Percentiles rank a stretch among this genome's conserved stretches.
Conservation (phyloP, 2,888 invertebrate genomes). For the Troglohyphantes excavatus region DNA sequence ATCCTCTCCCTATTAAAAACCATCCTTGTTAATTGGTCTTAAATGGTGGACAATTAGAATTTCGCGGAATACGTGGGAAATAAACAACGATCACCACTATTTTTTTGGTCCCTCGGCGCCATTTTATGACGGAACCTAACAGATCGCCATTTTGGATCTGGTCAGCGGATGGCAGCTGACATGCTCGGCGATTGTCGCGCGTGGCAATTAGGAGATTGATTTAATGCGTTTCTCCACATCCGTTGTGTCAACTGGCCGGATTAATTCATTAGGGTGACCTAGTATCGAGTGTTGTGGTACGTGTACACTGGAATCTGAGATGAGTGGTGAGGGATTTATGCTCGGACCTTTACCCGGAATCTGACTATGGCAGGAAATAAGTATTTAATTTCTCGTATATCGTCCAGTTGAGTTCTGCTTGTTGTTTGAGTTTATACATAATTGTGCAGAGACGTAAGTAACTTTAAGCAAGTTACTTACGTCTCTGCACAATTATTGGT, state of each 20-base stretch:
- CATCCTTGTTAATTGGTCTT: conserved; percentile 49
- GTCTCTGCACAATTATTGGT: no score
- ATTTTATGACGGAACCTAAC: conserved; percentile 42
- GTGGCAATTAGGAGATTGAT: conserved; percentile 56
- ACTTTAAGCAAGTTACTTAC: no score
- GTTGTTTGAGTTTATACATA: no score
- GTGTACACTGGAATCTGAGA: conserved; percentile 20
- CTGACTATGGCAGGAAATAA: conserved; percentile 47
- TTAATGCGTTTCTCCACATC: conserved; percentile 60
- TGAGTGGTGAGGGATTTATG: not conserved
- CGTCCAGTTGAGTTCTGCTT: conserved; percentile 13
- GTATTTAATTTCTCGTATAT: conserved; percentile 62
- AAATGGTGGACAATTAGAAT: conserved; percentile 59
- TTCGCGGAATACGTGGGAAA: conserved; percentile 62
- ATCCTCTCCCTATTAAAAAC: conserved; percentile 16
- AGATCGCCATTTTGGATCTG: not conserved
- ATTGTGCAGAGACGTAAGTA: no score
- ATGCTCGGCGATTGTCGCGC: conserved; percentile 11
- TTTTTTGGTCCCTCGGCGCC: conserved; percentile 12
- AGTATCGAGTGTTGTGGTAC: conserved; percentile 36
- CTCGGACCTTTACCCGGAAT: conserved; percentile 28
- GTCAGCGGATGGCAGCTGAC: not conserved
- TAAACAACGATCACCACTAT: conserved; percentile 48
- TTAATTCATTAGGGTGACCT: conserved; percentile 64
- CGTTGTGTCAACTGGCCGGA: conserved; percentile 46